These are phyloP conservation scores for Rhynchopsitta pachyrhyncha DNA, from an alignment of 2,113 vertebrate species.

Conservation along the genomic window DNA sequence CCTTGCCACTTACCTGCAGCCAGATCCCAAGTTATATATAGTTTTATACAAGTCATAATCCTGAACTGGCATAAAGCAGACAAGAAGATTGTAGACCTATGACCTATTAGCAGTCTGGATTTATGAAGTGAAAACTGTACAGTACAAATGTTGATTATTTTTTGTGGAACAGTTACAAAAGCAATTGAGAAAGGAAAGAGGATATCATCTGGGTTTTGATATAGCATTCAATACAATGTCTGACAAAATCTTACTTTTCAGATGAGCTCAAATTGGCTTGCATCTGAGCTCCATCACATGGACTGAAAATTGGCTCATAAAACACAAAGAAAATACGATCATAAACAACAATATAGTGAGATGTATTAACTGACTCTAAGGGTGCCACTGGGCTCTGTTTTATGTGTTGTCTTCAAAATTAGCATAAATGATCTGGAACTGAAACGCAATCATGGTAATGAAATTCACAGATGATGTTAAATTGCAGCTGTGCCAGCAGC, in stretches of 20 bases:
- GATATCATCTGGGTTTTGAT: conserved; percentile 38
- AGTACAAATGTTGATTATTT: conserved; percentile 39
- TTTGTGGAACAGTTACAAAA: conserved; percentile 48
- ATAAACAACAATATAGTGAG: neutral
- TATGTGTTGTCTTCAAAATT: neutral
- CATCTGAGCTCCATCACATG: neutral
- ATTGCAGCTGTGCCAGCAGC: neutral
- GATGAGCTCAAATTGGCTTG: neutral
- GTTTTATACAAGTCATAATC: neutral
- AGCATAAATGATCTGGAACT: neutral
- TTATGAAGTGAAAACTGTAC: conserved; percentile 56
- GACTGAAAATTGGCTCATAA: neutral
- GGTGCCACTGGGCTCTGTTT: neutral
- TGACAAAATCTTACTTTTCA: neutral
- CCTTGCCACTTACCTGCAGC: conserved; percentile 3
- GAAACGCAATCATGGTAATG: neutral
- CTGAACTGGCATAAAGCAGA: neutral
- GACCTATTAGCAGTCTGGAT: conserved; percentile 43
- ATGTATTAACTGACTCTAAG: neutral
- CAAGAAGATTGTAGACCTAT: conserved; percentile 19
- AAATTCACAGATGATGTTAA: conserved; percentile 20
- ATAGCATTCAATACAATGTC: neutral
- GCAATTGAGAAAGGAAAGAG: conserved; percentile 48
- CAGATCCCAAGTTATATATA: conserved; percentile 23
- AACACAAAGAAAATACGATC: neutral